Percentiles rank a stretch among this genome's conserved stretches.
Evolutionary conservation across 2,113 vertebrate genomes (phyloP).

Genomic region (Furnarius figulus): DNA sequence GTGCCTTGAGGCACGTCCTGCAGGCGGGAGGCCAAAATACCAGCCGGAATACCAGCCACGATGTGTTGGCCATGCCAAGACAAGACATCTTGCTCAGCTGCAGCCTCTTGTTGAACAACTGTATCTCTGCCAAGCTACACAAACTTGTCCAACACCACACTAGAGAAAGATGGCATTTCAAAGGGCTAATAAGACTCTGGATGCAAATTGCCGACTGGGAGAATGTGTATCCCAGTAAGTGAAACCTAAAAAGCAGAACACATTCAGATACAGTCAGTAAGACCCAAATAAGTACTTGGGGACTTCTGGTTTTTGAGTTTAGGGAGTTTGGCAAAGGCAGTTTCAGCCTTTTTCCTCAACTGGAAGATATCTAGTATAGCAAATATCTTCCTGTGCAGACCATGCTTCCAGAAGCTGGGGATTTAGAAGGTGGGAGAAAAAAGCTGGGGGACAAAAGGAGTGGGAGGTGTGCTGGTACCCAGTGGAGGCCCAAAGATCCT

Average conservation of each 20-base stretch:
- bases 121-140: slow-evolving; percentile 35
- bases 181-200: background rate
- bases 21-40: slow-evolving; percentile 18
- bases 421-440: background rate
- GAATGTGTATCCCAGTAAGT: background rate
- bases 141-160: background rate
- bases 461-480: background rate
- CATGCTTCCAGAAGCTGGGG: background rate
- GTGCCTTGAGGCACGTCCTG: background rate
- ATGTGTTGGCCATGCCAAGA: background rate
- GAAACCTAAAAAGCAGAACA: background rate
- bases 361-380: background rate
- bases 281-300: background rate
- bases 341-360: background rate
- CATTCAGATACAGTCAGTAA: background rate
- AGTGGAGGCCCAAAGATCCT: background rate
- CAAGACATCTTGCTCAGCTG: slow-evolving; percentile 45
- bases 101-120: slow-evolving; percentile 40
- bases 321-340: background rate
- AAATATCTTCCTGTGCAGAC: background rate
- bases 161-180: slow-evolving; percentile 37
- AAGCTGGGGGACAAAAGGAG: background rate
- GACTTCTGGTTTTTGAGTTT: background rate
- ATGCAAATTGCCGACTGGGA: background rate
- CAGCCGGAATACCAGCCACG: background rate